phyloP scores from a whole-genome alignment of 2,888 invertebrate genomes.

The Caenorhabditis becei region DNA sequence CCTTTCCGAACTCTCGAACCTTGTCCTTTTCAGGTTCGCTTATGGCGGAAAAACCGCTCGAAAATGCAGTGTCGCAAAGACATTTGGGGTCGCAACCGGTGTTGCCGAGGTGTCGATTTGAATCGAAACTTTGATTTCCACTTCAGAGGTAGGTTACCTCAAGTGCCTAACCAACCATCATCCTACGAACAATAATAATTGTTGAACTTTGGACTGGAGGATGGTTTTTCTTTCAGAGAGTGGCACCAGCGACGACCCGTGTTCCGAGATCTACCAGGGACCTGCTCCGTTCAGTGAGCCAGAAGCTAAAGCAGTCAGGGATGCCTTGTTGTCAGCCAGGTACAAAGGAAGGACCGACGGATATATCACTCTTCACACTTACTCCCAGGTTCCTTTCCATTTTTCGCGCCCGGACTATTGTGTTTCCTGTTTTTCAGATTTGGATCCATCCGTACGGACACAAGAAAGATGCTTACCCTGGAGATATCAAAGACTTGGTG shows the following conservation, averaged over 20 bases:
- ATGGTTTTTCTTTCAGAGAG: conserved; percentile 67
- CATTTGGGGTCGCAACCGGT: conserved; percentile 77
- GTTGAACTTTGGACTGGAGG: conserved; percentile 2
- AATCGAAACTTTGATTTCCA: conserved; percentile 82
- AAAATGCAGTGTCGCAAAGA: conserved; percentile 76
- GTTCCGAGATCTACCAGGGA: conserved; percentile 81
- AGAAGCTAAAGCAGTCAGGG: conserved; percentile 79
- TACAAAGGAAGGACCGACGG: conserved; percentile 79
- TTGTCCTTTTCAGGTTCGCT: conserved; percentile 70
- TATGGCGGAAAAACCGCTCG: conserved; percentile 81
- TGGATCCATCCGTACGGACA: conserved; percentile 79
- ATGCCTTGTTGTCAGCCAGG: conserved; percentile 75
- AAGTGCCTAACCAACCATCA: conserved; percentile 10
- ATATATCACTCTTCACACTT: conserved; percentile 79
- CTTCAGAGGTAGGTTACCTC: conserved; percentile 69
- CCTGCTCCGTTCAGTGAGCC: conserved; percentile 80
- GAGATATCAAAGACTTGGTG: conserved; percentile 80
- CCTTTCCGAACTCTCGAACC: background rate
- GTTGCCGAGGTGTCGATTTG: conserved; percentile 81
- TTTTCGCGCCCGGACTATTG: background rate
- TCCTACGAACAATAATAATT: background rate
- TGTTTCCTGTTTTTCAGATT: conserved; percentile 60
- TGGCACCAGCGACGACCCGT: conserved; percentile 80
- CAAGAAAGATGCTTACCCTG: conserved; percentile 79
- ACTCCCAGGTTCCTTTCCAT: conserved; percentile 67